Evolutionary conservation across 1,140 invertebrate genomes (phyloP).

Genomic region (Cherax quadricarinatus): DNA sequence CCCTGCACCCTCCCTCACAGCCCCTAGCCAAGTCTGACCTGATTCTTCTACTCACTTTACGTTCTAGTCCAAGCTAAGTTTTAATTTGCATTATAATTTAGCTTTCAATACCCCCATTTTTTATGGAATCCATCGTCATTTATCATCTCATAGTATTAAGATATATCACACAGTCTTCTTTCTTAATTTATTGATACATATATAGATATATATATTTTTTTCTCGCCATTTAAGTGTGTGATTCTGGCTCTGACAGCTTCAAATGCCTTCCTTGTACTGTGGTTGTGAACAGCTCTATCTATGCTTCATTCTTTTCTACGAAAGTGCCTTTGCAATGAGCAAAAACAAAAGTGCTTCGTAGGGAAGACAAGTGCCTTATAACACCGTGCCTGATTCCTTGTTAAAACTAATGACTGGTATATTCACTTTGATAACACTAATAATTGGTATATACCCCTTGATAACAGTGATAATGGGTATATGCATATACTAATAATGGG

Average conservation of each 20-base stretch:
- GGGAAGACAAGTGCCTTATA: not conserved
- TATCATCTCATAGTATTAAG: not conserved
- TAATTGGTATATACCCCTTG: not conserved
- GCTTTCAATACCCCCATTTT: not conserved
- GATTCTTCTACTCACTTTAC: not conserved
- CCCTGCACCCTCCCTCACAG: too few relatives aligned
- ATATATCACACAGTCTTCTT: not conserved
- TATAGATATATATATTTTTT: not conserved
- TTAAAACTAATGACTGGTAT: too few relatives aligned
- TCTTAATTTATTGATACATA: too few relatives aligned
- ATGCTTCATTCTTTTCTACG: not conserved
- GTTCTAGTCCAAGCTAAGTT: constrained; percentile 4
- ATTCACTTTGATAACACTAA: not conserved
- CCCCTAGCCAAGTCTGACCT: not conserved
- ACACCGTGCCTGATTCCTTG: not conserved
- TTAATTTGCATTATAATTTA: not conserved
- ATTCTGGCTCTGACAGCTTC: not conserved
- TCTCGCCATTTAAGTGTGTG: not conserved
- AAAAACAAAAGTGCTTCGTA: not conserved
- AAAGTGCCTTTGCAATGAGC: not conserved
- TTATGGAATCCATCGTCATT: too few relatives aligned
- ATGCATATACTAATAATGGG: not conserved
- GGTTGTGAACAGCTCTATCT: not conserved
- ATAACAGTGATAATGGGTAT: too few relatives aligned
- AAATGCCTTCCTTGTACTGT: too few relatives aligned